phyloP scores from a whole-genome alignment of 2,888 invertebrate genomes.

The Elgonia sp. region DNA sequence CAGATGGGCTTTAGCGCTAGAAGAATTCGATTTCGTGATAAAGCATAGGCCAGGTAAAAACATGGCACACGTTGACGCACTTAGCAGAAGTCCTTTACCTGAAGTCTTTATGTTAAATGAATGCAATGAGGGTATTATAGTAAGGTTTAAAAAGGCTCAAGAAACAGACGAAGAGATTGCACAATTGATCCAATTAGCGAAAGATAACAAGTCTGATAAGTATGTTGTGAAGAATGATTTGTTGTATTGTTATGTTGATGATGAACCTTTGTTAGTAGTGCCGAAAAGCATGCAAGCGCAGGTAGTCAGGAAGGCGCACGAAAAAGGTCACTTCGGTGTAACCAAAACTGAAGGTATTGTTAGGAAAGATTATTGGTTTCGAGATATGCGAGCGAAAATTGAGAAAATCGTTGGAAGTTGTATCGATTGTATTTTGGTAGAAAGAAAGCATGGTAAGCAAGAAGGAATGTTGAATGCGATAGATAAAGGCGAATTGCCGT shows the following conservation, averaged over 20 bases:
- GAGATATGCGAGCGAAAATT: neutral
- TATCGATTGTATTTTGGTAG: neutral
- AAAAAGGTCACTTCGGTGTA: neutral
- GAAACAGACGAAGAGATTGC: too few species aligned
- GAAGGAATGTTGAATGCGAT: neutral
- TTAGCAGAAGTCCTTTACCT: too few species aligned
- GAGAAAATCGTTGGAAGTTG: neutral
- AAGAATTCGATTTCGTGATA: too few species aligned
- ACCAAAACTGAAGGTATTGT: neutral
- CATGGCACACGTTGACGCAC: too few species aligned
- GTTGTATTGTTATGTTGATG: neutral
- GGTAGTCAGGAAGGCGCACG: neutral
- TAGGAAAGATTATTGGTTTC: neutral
- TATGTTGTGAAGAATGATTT: neutral
- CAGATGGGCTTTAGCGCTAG: too few species aligned
- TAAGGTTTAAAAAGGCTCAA: too few species aligned
- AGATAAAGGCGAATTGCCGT: neutral
- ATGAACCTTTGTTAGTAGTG: neutral
- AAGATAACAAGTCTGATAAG: too few species aligned
- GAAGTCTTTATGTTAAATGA: too few species aligned
- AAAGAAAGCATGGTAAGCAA: neutral
- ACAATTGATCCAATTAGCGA: too few species aligned
- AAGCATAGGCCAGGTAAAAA: too few species aligned
- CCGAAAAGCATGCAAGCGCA: neutral
- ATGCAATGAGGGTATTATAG: too few species aligned